Evolutionary conservation across 2,888 invertebrate genomes (phyloP).

Genomic region (Buathra laborator): DNA sequence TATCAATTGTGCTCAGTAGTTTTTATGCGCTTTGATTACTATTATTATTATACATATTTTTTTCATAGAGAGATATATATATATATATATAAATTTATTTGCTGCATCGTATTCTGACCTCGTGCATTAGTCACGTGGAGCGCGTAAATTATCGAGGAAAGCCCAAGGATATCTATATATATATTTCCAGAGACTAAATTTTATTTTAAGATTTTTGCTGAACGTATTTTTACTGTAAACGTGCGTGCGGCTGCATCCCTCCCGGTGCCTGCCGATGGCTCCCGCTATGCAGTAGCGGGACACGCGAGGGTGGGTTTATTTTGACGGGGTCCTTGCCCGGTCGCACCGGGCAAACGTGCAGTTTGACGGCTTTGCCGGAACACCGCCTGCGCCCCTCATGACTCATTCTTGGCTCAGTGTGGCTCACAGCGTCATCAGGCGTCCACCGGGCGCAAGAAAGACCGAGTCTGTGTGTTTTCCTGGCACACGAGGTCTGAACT

Average conservation of each 20-base stretch:
- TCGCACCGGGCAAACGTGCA: constrained; percentile 37
- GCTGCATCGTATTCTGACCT: not conserved
- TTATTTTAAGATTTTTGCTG: constrained; percentile 33
- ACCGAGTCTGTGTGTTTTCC: not conserved
- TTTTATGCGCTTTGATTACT: not conserved
- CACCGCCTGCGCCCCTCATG: constrained; percentile 39
- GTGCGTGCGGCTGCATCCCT: constrained; percentile 1
- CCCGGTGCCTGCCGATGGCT: constrained; percentile 7
- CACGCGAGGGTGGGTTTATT: constrained; percentile 61
- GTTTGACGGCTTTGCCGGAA: constrained; percentile 14
- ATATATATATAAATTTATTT: not conserved
- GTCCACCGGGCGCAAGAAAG: constrained; percentile 38
- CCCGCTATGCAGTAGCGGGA: constrained; percentile 28
- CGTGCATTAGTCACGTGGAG: not conserved
- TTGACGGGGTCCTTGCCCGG: constrained; percentile 48
- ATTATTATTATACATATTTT: not conserved
- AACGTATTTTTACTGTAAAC: constrained; percentile 50
- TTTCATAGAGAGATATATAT: not conserved
- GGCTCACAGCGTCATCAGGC: constrained; percentile 34
- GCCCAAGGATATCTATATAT: not conserved
- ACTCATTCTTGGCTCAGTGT: constrained; percentile 46
- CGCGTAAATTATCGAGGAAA: constrained; percentile 6
- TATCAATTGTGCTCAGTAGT: too few relatives aligned
- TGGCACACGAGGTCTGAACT: constrained; percentile 10
- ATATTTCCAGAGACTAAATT: constrained; percentile 32